Conservation (phyloP, 2,888 invertebrate species). For the Selenia dentaria region DNA sequence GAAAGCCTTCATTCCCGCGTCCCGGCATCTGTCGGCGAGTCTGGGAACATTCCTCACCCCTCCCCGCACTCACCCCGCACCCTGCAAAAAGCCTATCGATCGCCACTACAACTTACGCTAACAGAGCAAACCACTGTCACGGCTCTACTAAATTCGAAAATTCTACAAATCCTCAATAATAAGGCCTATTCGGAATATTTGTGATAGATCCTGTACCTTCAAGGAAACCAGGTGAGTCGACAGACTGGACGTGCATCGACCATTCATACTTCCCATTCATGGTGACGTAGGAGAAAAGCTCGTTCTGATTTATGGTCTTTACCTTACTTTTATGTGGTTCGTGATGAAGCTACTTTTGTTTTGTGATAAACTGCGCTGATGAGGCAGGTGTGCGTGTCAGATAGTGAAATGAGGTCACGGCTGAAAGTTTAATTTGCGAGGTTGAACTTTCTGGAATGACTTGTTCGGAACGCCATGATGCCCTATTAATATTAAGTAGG, state of each 20-base stretch:
- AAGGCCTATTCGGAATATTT: slow-evolving; percentile 53
- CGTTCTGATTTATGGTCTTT: slow-evolving; percentile 47
- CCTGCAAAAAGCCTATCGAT: slow-evolving; percentile 66
- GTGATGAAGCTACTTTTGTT: slow-evolving; percentile 32
- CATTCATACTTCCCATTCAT: slow-evolving; percentile 58
- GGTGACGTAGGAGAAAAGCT: slow-evolving; percentile 58
- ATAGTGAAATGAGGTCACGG: slow-evolving; percentile 42
- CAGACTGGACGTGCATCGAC: slow-evolving; percentile 21
- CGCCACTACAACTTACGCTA: slow-evolving; percentile 69
- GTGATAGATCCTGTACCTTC: slow-evolving; percentile 29
- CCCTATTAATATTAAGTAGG: slow-evolving; percentile 28
- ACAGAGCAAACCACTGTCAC: slow-evolving; percentile 62
- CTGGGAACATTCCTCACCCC: slow-evolving; percentile 50
- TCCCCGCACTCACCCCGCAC: slow-evolving; percentile 33
- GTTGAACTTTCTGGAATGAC: slow-evolving; percentile 60
- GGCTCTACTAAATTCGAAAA: slow-evolving; percentile 52
- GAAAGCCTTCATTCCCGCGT: slow-evolving; percentile 42
- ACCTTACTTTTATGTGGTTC: slow-evolving; percentile 40
- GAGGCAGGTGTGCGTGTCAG: slow-evolving; percentile 8
- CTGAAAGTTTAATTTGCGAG: slow-evolving; percentile 38
- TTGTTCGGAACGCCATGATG: slow-evolving; percentile 52
- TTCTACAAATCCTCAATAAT: slow-evolving; percentile 48
- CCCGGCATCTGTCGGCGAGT: slow-evolving; percentile 69
- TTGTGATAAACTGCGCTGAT: slow-evolving; percentile 15
- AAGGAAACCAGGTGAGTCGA: slow-evolving; percentile 52